Base-by-base conservation (phyloP, 2,797 vertebrate genomes). In the Spheniscus humboldti region DNA sequence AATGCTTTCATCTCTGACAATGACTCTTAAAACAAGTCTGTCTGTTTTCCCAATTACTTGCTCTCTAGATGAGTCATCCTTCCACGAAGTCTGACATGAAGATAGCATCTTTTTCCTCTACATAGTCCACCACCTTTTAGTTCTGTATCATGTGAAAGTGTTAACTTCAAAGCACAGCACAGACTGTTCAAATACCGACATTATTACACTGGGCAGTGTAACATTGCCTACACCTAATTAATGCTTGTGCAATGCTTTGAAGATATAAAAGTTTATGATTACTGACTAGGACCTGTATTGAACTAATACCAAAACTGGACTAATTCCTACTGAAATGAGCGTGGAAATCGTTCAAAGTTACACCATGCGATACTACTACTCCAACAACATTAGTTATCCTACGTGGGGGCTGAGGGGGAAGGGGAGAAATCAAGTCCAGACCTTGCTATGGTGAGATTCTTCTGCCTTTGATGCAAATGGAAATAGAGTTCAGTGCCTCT, bases 141-240 rank as follows among this genome's bases (percentile, higher is more conserved):
- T 82, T 88, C 33, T 43, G 24, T 7, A 92, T 35, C 47, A 76
- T 57, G 66, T 85, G 74, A 71, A 90, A 86, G 57, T 22, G 22
- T 52, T 69, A 67, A 69, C 69, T 94, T 95, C 88, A 96, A 96
- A 95, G 81, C 69, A 73, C 55, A 53, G 59, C 53, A 66, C 3
- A 4, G 41, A 73, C 81, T 53, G 71, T 50, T 90, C 50, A 43
- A 86, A 71, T 45, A 73, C 41, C 9, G 4, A 66, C 59, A 33
- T 79, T 67, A 72, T 79, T 81, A 87, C 28, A 50, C 35, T 8
- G 19, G 45, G 75, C 31, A 63, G 43, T 2, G 15, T 22, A 88
- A 74, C 31, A 41, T 3, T 77, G 73, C 73, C 71, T 45, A 88
- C 13, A 3, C 37, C 60, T 53, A 56, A 86, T 63, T 82, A 90